Base-by-base conservation (phyloP, 2,888 invertebrate species). In the Ectemnius lituratus region DNA sequence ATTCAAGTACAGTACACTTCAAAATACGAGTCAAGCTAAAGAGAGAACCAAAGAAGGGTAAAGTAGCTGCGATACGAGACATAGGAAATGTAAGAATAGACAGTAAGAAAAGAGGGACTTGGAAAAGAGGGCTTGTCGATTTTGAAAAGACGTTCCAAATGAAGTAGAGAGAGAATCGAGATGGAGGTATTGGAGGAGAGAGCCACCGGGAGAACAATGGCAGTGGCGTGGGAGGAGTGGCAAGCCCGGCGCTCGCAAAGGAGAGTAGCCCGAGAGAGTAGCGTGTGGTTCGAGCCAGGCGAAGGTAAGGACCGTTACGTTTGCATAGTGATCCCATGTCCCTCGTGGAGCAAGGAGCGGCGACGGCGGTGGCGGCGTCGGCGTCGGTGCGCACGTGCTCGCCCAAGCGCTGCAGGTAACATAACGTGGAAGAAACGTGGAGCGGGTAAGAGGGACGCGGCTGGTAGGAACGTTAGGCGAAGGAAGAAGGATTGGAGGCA, bases 231-330 rank as follows among this genome's bases (percentile, higher is more conserved):
- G 52, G 52, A 52, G 52, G 52, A 52, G 52, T 4, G n/a, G 52
- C 14, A 6, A 37, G 37, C 11, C 37, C 8, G 8, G 37, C 37
- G 37, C 37, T 37, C 37, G 52, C 16, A 52, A 52, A 16, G 16
- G 52, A 16, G 52, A 16, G 49, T 49, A 16, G 49, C 49, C 16
- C 49, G n/a, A 8, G 49, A 49, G n/a, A 14, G 52, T 16, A 52
- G 52, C 52, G n/a, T 16, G 16, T 14, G 52, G 37, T 75, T 70
- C 67, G 67, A 67, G 63, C 69, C 28, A 52, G 58, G 65, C 3
- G 56, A 56, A 56, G 60, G 37, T 11, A 28, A 60, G 60, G 60
- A 60, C 52, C 52, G 52, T 52, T 52, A 52, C 52, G 16, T 52
- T 52, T 16, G 52, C 16, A 52, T 52, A 52, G n/a, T 52, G 52